Evolutionary conservation across 2,113 vertebrate species (phyloP), one percentile per base, ranked within the genome.

Genomic region (Scopus umbretta): DNA sequence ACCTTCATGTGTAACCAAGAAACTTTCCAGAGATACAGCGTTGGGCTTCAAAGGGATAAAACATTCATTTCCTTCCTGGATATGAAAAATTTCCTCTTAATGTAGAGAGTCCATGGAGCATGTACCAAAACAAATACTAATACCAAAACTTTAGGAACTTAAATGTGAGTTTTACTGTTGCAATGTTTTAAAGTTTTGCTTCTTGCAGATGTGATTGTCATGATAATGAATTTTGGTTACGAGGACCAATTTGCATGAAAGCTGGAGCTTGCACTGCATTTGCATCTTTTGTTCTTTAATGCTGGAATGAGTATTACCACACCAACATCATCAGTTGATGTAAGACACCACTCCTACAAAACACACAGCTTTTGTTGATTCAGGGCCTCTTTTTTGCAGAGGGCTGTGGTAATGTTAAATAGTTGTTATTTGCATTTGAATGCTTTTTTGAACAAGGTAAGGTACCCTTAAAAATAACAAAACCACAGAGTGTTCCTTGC

Each of bases 401-500:
- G 90, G 84, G 34, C 50, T 73, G 27, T 67, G 13, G 34, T 95
- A 53, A 59, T 75, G 75, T 82, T 93, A 94, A 96, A 88, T 86
- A 62, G 42, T 59, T 78, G 59, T 85, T 42, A 86, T 97, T 96
- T 97, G 52, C 90, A 88, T 92, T 87, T 94, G 88, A 96, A 91
- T 91, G 34, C 30, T 92, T 71, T 81, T 47, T 86, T 90, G 85
- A 96, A 94, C 71, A 80, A 97, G 92, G 84, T 94, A 95, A 97
- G 88, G 47, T 88, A 94, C 58, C 36, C 76, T 90, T 91, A 91
- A 94, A 96, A 94, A 66, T 63, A 93, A 79, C 49, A 58, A 72
- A 95, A 90, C 29, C 55, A 16, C 52, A 47, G 50, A 75, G 38
- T n/a, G 45, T 59, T 80, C 82, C n/a, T 20, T 74, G 38, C 45